Evolutionary conservation across 1,140 invertebrate species (phyloP).

Genomic region (Thereuonema tuberculata): DNA sequence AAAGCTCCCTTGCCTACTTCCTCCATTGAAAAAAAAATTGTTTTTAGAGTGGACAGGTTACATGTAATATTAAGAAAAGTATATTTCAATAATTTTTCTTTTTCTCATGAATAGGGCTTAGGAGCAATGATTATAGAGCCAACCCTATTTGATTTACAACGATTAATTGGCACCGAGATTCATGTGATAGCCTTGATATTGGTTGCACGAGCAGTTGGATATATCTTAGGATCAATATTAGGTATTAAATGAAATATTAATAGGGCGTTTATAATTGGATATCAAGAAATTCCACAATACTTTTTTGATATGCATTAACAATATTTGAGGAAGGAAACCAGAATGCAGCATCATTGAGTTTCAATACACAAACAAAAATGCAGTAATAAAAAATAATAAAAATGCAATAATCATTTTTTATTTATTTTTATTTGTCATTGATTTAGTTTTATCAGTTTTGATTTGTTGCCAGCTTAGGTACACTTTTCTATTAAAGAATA

Average conservation of each 20-base stretch:
- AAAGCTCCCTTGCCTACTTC: too few species aligned
- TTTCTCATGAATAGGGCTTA: constrained; percentile 27
- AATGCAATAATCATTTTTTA: neutral
- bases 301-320: neutral
- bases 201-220: constrained; percentile 17
- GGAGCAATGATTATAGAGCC: constrained; percentile 34
- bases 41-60: too few species aligned
- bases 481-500: too few species aligned
- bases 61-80: too few species aligned
- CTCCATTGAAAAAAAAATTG: too few species aligned
- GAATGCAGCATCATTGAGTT: neutral
- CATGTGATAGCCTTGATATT: constrained; percentile 17
- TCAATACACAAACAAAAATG: neutral
- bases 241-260: too few species aligned
- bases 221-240: constrained; percentile 19
- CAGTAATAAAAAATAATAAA: neutral
- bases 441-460: too few species aligned
- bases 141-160: constrained; percentile 30
- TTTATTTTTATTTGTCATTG: too few species aligned
- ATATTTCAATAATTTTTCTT: neutral
- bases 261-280: neutral
- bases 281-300: neutral
- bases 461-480: too few species aligned
- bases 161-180: constrained; percentile 22
- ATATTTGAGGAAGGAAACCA: neutral